Evolutionary conservation across 2,888 invertebrate species (phyloP).

Genomic region (Abscondita cerata): DNA sequence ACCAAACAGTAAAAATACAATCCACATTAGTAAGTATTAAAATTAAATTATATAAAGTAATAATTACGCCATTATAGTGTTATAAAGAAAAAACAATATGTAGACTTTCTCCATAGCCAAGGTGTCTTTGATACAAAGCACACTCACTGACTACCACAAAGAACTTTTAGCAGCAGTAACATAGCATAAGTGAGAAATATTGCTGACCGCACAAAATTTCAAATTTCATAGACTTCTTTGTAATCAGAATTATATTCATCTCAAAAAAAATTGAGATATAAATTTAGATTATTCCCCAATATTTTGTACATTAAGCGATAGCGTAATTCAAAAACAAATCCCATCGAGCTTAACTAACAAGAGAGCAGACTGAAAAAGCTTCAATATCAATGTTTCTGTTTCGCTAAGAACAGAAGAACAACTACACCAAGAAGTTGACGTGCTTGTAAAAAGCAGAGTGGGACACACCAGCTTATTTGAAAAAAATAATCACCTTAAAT

Average conservation of each 20-base stretch:
- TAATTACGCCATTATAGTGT: slow-evolving; percentile 23
- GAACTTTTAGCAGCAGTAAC: slow-evolving; percentile 17
- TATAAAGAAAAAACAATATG: slow-evolving; percentile 32
- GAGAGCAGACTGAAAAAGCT: neutral
- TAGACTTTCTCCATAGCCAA: slow-evolving; percentile 18
- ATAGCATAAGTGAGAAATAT: slow-evolving; percentile 11
- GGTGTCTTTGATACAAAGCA: slow-evolving; percentile 12
- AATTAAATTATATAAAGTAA: slow-evolving; percentile 20
- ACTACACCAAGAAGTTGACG: too few relatives aligned
- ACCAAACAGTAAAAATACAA: slow-evolving; percentile 28
- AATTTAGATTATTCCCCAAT: slow-evolving; percentile 11
- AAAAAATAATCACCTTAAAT: too few relatives aligned
- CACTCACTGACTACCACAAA: slow-evolving; percentile 14
- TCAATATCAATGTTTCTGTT: too few relatives aligned
- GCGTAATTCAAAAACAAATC: slow-evolving; percentile 11
- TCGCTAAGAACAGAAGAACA: too few relatives aligned
- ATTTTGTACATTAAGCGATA: neutral
- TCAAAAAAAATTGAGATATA: slow-evolving; percentile 16
- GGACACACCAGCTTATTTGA: too few relatives aligned
- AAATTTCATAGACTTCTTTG: slow-evolving; percentile 16
- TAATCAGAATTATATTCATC: slow-evolving; percentile 11
- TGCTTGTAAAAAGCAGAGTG: too few relatives aligned
- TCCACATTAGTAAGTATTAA: slow-evolving; percentile 21
- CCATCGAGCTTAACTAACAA: neutral
- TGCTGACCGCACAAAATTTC: slow-evolving; percentile 17